These are phyloP conservation scores for Chironomus riparius DNA, from an alignment of 2,888 invertebrate species.

Conservation along the genomic window DNA sequence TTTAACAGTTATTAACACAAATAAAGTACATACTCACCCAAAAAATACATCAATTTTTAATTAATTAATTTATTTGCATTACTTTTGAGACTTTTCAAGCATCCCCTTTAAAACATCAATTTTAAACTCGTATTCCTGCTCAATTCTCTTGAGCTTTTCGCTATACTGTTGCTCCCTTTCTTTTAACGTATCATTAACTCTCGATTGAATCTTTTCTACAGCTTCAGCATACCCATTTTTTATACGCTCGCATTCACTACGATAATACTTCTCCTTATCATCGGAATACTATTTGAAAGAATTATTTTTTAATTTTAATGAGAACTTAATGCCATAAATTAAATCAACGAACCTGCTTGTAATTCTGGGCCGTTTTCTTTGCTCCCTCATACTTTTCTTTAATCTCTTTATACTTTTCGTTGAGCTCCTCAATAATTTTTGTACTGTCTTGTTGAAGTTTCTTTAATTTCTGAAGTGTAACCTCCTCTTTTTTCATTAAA, in stretches of 20 bases:
- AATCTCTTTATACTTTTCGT: constrained; percentile 52
- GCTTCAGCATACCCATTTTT: constrained; percentile 53
- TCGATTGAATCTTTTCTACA: constrained; percentile 47
- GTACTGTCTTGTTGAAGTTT: constrained; percentile 44
- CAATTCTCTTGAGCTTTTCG: constrained; percentile 27
- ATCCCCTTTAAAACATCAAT: constrained; percentile 14
- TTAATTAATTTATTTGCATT: background rate
- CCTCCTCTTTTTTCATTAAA: constrained; percentile 42
- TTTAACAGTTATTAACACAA: too few relatives aligned
- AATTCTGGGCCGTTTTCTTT: constrained; percentile 53
- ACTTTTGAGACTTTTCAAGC: constrained; percentile 1
- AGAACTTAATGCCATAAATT: background rate
- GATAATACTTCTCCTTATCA: constrained; percentile 55
- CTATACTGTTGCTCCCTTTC: constrained; percentile 42
- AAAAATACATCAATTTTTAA: background rate
- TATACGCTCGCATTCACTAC: constrained; percentile 53
- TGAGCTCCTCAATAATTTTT: constrained; percentile 44
- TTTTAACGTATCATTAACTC: constrained; percentile 44
- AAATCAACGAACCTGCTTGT: constrained; percentile 44
- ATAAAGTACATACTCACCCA: too few relatives aligned
- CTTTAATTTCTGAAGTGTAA: constrained; percentile 45
- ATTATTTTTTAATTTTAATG: background rate
- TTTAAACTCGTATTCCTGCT: constrained; percentile 18
- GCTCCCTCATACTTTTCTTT: constrained; percentile 54
- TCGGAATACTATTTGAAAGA: constrained; percentile 42